phyloP scores from a whole-genome alignment of 2,113 vertebrate species.

The Pseudopodoces humilis region DNA sequence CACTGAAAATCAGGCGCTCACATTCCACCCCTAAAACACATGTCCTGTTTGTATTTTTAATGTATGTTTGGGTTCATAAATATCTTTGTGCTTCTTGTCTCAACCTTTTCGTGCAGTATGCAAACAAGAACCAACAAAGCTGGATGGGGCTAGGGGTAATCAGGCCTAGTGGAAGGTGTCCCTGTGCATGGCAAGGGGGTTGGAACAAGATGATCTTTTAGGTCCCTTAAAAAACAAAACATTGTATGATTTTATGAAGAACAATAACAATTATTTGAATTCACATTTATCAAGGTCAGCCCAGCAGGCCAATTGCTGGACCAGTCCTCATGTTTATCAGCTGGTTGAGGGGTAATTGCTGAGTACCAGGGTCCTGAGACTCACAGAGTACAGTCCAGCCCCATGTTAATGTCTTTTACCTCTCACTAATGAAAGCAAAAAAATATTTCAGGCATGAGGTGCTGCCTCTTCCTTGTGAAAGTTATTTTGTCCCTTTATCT shows the following conservation, averaged over 20 bases:
- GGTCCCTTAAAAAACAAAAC: neutral
- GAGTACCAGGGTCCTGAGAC: neutral
- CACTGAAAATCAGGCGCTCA: neutral
- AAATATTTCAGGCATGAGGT: slow-evolving; percentile 27
- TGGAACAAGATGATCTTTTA: neutral
- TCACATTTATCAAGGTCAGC: neutral
- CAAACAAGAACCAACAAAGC: neutral
- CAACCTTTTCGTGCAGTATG: neutral
- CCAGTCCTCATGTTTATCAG: neutral
- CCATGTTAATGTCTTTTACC: neutral
- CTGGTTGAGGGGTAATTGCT: neutral
- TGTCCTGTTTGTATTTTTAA: neutral
- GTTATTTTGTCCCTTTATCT: slow-evolving; percentile 19
- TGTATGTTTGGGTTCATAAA: neutral
- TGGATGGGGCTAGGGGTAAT: neutral
- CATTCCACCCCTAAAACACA: neutral
- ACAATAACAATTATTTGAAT: neutral
- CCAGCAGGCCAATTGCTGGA: neutral
- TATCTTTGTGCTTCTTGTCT: neutral
- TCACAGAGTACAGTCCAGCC: neutral
- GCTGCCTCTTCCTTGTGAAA: neutral
- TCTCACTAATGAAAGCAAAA: neutral
- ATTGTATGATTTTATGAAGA: neutral
- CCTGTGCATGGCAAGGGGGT: neutral
- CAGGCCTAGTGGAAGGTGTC: neutral